These are phyloP conservation scores for Pseudomugil gertrudae DNA, from an alignment of 2,797 vertebrate genomes.

Conservation along the genomic window DNA sequence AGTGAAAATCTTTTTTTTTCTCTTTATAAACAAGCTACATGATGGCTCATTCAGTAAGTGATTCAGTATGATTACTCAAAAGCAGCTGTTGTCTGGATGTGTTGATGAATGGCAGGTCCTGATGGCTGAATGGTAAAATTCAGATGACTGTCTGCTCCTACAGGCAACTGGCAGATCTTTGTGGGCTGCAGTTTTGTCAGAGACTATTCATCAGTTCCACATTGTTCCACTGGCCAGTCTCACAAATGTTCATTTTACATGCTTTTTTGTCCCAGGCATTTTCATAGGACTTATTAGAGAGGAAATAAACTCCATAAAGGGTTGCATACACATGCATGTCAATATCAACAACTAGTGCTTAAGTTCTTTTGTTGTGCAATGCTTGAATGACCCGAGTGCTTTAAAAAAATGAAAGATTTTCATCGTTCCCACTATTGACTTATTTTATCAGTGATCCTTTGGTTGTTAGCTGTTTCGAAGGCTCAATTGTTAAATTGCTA, in stretches of 20 bases:
- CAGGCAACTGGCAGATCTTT: slow-evolving; percentile 29
- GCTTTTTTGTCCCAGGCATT: slow-evolving; percentile 42
- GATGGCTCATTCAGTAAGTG: slow-evolving; percentile 2
- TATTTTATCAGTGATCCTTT: not conserved
- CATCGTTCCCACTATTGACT: not conserved
- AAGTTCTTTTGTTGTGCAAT: slow-evolving; percentile 6
- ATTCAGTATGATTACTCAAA: slow-evolving; percentile 11
- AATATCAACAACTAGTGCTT: slow-evolving; percentile 24
- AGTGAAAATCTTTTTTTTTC: not conserved
- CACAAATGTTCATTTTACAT: slow-evolving; percentile 20
- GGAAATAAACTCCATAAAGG: slow-evolving; percentile 18
- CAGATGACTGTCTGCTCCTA: slow-evolving; percentile 43
- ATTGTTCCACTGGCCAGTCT: slow-evolving; percentile 53
- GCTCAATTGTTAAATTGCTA: not conserved
- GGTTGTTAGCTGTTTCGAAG: not conserved
- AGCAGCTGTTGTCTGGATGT: slow-evolving; percentile 36
- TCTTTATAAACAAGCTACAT: not conserved
- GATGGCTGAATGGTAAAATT: slow-evolving; percentile 54
- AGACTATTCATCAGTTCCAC: slow-evolving; percentile 56
- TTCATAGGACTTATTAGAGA: slow-evolving; percentile 23
- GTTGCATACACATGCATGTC: slow-evolving; percentile 1
- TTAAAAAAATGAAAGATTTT: not conserved
- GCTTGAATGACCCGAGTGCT: not conserved
- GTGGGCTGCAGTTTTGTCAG: slow-evolving; percentile 59
- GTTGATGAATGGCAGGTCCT: slow-evolving; percentile 30